Percentiles rank a stretch among this genome's conserved stretches.
phyloP scores from a whole-genome alignment of 2,888 invertebrate species.

The Amorpha juglandis region DNA sequence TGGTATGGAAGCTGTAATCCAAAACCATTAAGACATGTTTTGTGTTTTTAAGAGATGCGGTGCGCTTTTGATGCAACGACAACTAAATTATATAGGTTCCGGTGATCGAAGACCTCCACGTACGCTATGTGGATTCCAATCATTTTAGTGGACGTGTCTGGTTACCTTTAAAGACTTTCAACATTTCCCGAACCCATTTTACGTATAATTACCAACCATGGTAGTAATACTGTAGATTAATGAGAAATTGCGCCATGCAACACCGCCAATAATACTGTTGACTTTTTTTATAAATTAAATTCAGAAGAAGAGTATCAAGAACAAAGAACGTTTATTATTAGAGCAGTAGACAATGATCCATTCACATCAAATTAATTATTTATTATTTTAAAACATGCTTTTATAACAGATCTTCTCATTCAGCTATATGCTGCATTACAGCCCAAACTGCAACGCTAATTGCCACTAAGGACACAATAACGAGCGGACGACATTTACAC shows the following conservation, averaged over 20 bases:
- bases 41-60: constrained; percentile 16
- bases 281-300: too few species aligned
- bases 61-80: constrained; percentile 20
- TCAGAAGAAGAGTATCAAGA: too few species aligned
- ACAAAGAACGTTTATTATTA: too few species aligned
- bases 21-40: constrained; percentile 20
- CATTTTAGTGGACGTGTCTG: constrained; percentile 20
- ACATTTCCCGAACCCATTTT: constrained; percentile 7
- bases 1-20: constrained; percentile 1
- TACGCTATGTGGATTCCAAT: constrained; percentile 12
- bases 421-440: too few species aligned
- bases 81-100: constrained; percentile 25
- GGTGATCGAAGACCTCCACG: constrained; percentile 23
- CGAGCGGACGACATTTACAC: too few species aligned
- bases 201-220: neutral
- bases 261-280: neutral
- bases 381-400: too few species aligned
- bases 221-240: neutral
- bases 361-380: too few species aligned
- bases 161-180: constrained; percentile 19
- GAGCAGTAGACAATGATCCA: too few species aligned
- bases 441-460: too few species aligned
- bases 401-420: too few species aligned
- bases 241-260: neutral
- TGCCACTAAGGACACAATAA: too few species aligned